Evolutionary conservation across 2,888 invertebrate species (phyloP), one percentile per base, ranked within the genome.

Genomic region (Rhingia rostrata): DNA sequence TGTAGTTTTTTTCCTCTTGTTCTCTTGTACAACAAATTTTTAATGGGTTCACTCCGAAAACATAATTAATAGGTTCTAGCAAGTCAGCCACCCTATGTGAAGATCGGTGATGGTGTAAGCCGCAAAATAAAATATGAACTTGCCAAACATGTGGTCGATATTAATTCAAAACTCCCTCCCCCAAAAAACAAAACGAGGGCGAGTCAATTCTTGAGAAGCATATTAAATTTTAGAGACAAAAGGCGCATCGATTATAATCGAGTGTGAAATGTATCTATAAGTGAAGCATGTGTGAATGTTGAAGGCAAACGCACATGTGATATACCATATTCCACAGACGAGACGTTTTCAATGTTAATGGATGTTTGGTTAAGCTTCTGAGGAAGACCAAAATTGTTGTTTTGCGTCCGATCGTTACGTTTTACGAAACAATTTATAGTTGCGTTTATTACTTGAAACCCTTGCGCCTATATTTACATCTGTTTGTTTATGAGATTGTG

Each of bases 91-190:
- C 43, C 12, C 30, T 6, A n/a, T 22, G 33, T 54, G 14, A 14
- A 22, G 22, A 30, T 35, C 32, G 61, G 41, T 9, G n/a, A 9
- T 32, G 45, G 39, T 14, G 47, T 56, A 30, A 41, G 30, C 14
- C 10, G 22, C 49, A 12, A 4, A 32, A 69, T 72, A 78, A 70
- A 79, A 60, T 73, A 73, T 49, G 64, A 66, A 54, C 73, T 73
- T 66, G 72, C 66, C 72, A 79, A 66, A 64, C 78, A 79, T 79
- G 72, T 53, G 78, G 72, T 64, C 56, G 61, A 47, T 75, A 69
- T 61, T n/a, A 69, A 22, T 22, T 22, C 22, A 22, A 22, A 22
- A 22, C 22, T 22, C 22, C 22, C 22, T 22, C 22, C 22, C 22
- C 22, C 22, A 22, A 22, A 22, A 22, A 22, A 22, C 22, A 22